Evolutionary conservation across 2,113 vertebrate species (phyloP).

Genomic region (Gavia stellata): DNA sequence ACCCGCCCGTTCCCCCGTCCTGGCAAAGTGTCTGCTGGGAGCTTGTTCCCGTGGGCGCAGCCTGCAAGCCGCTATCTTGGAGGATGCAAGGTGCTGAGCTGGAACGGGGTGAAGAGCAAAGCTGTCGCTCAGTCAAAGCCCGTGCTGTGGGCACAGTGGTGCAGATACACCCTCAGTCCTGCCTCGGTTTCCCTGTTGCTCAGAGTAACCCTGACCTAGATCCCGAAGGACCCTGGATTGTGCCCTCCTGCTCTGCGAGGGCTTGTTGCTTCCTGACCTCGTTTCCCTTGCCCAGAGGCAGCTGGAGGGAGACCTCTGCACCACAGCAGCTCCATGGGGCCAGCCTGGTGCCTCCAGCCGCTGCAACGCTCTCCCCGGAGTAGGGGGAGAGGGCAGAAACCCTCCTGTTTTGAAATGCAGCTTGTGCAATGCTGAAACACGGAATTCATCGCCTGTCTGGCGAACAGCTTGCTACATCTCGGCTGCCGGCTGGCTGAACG

Average conservation of each 20-base stretch:
- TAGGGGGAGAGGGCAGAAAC: not conserved
- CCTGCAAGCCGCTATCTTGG: accelerated
- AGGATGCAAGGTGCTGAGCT: not conserved
- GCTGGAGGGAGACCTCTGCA: not conserved
- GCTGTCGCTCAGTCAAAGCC: not conserved
- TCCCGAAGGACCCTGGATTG: not conserved
- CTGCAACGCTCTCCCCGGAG: not conserved
- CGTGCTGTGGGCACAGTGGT: accelerated
- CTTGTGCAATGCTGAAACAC: not conserved
- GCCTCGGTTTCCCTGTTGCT: not conserved
- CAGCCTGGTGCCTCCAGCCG: not conserved
- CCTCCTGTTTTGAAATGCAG: not conserved
- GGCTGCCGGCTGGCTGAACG: not conserved
- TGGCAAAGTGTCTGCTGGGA: not conserved
- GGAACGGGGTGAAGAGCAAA: not conserved
- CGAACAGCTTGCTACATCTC: not conserved
- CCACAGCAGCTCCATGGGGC: not conserved
- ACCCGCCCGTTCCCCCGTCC: not conserved
- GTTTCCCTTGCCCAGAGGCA: not conserved
- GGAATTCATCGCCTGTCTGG: not conserved
- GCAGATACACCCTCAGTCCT: not conserved
- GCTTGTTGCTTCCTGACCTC: not conserved
- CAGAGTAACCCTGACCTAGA: not conserved
- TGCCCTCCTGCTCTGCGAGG: not conserved
- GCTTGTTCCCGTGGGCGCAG: not conserved